Evolutionary conservation across 2,888 invertebrate species (phyloP), one percentile per base, ranked within the genome.

Genomic region (Phania funesta): DNA sequence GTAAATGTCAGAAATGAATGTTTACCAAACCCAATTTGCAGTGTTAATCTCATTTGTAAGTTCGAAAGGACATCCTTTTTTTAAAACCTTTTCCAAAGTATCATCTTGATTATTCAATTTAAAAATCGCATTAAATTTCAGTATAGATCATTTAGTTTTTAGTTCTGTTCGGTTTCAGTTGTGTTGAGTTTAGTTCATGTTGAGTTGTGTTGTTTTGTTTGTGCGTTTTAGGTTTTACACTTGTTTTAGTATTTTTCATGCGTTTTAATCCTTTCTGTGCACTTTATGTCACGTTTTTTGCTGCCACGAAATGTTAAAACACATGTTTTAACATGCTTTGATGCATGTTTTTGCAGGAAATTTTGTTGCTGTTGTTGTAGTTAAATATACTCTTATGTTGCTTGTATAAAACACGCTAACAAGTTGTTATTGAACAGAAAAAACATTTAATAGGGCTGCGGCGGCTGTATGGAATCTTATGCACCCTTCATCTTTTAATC

Each of bases 311-410:
- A n/a, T n/a, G n/a, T n/a, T n/a, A n/a, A n/a, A n/a, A n/a, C n/a
- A n/a, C n/a, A n/a, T n/a, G 74, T 58, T 58, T 65, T 78, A 74
- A 78, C 82, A 82, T 70, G 82, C 78, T 74, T 82, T 82, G 70
- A 52, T 65, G 74, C 82, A 78, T 74, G 64, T 35, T 74, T 74
- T 74, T 64, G 52, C 38, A 58, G 41, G 50, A 48, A 16, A 7
- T 56, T 65, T 46, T 60, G 26, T 32, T 56, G 26, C 8, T 77
- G 22, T 52, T 79, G 32, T 54, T 79, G 41, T 67, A 29, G 58
- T 35, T 76, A 73, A 77, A 81, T 71, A 62, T 67, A 46, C 76
- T 52, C 80, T 70, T 71, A 24, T 60, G 52, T 32, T 67, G 56
- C 46, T 75, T 62, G 56, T 58, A 32, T 75, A 75, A 64, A 75